Evolutionary conservation across 1,140 invertebrate species (phyloP).

Genomic region (Eumeta japonica): DNA sequence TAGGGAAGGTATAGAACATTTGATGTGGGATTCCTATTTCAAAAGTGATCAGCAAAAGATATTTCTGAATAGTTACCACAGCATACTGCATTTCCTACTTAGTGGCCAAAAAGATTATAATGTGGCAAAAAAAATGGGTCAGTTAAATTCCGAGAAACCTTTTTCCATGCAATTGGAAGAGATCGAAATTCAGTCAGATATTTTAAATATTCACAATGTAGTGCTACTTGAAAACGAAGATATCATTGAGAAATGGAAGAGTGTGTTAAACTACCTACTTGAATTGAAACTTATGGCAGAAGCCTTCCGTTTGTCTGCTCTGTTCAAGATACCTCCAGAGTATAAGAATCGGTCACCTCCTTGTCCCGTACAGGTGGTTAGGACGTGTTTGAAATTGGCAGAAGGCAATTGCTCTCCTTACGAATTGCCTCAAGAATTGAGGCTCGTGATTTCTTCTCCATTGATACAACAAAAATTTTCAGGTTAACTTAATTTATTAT

Average conservation of each 20-base stretch:
- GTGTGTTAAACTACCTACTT: conserved; percentile 28
- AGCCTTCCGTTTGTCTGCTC: conserved; percentile 37
- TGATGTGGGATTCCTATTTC: conserved; percentile 58
- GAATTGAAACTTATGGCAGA: conserved; percentile 38
- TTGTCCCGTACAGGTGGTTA: conserved; percentile 39
- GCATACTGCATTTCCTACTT: conserved; percentile 35
- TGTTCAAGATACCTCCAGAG: conserved; percentile 33
- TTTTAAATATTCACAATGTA: conserved; percentile 41
- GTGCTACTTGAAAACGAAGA: conserved; percentile 32
- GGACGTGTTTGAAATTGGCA: conserved; percentile 40
- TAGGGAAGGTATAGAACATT: conserved; percentile 52
- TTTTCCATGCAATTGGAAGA: conserved; percentile 42
- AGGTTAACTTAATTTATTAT: conserved; percentile 18
- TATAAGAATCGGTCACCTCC: conserved; percentile 27
- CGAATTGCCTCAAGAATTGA: conserved; percentile 41
- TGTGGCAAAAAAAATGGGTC: conserved; percentile 23
- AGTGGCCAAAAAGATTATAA: conserved; percentile 34
- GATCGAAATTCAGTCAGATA: conserved; percentile 48
- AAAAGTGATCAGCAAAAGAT: conserved; percentile 24
- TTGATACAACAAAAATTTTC: conserved; percentile 38
- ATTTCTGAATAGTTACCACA: conserved; percentile 35
- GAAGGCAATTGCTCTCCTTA: conserved; percentile 43
- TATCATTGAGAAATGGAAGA: conserved; percentile 33
- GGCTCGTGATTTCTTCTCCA: conserved; percentile 41
- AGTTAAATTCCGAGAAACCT: conserved; percentile 23